Percentiles rank a stretch among this genome's conserved stretches.
Evolutionary conservation across 2,797 vertebrate species (phyloP).

Genomic region (Orientallactaga sibirica): DNA sequence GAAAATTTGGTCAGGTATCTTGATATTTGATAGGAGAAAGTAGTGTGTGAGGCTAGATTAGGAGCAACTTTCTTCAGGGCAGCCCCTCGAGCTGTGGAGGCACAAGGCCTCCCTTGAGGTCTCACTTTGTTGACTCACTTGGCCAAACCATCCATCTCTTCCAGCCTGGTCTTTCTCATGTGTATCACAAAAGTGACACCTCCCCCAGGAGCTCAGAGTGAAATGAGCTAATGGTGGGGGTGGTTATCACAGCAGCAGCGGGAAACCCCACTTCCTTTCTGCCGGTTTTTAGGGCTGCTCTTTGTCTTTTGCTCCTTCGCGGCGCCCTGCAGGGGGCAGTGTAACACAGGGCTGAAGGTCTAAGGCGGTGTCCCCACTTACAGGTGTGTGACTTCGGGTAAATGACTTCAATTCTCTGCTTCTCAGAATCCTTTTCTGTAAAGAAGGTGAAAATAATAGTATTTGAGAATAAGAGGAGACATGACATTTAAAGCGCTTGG

Average conservation of each 20-base stretch:
- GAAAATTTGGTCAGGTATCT: neutral
- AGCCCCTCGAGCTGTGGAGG: neutral
- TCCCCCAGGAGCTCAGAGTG: neutral
- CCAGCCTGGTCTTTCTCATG: neutral
- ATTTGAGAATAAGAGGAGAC: slow-evolving; percentile 67
- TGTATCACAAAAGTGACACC: neutral
- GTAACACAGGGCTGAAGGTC: slow-evolving; percentile 45
- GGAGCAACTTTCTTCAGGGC: neutral
- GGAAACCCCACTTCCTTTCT: neutral
- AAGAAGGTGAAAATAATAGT: slow-evolving; percentile 59
- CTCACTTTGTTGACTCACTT: neutral
- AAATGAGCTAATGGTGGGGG: neutral
- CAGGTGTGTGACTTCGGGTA: slow-evolving; percentile 41
- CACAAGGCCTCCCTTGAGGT: neutral
- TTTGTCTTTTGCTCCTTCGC: neutral
- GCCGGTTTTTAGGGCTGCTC: neutral
- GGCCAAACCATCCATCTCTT: neutral
- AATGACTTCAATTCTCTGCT: slow-evolving; percentile 63
- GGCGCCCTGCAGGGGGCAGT: slow-evolving; percentile 34
- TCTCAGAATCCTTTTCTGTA: slow-evolving; percentile 57
- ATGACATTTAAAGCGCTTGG: slow-evolving; percentile 56
- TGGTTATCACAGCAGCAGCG: neutral
- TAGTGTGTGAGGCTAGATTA: neutral
- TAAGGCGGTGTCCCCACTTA: neutral
- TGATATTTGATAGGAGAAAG: slow-evolving; percentile 15